phyloP scores from a whole-genome alignment of 2,797 vertebrate species.

The Tolypeutes matacus region DNA sequence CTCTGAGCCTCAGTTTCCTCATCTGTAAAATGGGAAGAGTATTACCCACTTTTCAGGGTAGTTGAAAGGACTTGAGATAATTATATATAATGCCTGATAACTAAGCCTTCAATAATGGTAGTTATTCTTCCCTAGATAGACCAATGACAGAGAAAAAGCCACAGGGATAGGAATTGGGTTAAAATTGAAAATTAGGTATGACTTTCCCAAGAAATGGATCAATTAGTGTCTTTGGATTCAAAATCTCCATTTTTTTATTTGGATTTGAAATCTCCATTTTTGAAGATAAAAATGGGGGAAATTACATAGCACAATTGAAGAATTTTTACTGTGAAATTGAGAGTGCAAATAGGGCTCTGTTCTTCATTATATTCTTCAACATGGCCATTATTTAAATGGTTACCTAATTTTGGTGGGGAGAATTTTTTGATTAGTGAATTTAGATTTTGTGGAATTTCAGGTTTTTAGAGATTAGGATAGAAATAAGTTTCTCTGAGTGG shows the following conservation, averaged over 20 bases:
- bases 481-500: not conserved
- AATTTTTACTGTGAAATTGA: not conserved
- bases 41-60: not conserved
- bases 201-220: not conserved
- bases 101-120: not conserved
- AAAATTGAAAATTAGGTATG: conserved; percentile 14
- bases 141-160: not conserved
- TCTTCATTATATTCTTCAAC: not conserved
- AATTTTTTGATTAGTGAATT: conserved; percentile 9
- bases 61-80: not conserved
- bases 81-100: not conserved
- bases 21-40: not conserved
- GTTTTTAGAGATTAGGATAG: not conserved
- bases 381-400: not conserved
- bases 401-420: not conserved
- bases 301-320: not conserved
- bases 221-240: not conserved
- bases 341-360: not conserved
- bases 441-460: conserved; percentile 6
- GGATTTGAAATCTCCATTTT: conserved; percentile 1
- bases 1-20: not conserved
- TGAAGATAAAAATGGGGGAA: not conserved
- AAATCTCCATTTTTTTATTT: not conserved
- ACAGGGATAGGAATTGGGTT: not conserved
- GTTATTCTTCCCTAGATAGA: not conserved